Evolutionary conservation across 2,113 vertebrate genomes (phyloP), one percentile per base, ranked within the genome.

Genomic region (Megaceryle maxima): DNA sequence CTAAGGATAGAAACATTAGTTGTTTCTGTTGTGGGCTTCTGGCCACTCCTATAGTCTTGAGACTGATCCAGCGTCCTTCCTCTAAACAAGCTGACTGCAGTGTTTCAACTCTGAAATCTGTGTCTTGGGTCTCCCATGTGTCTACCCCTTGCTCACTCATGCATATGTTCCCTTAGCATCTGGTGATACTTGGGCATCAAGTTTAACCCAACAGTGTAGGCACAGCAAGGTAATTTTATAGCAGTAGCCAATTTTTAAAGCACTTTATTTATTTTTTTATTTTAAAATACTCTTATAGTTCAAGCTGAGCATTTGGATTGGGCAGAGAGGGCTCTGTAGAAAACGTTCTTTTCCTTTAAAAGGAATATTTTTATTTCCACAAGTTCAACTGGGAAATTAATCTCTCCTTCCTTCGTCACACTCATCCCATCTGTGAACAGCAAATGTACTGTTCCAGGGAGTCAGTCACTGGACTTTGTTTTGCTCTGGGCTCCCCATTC

Each of bases 341-440:
- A 94, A 86, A 16, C 29, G 51, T 80, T 33, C 19, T 90, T 15
- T 81, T 77, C 13, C 70, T 92, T 83, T 92, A 16, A 88, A 77
- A 92, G 16, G 21, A 66, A 62, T 50, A 14, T 68, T 43, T 77
- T 17, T 76, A 26, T 84, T 91, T 81, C 60, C 26, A 28, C 31
- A 46, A 91, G 64, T 95, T 92, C 73, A 87, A 39, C 50, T 90
- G 64, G 35, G n/a, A 83, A 94, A 83, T 87, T 92, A 46, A 59
- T 1, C n/a, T 83, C 11, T 83, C 10, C 84, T 48, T 41, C 35
- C 43, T 59, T 56, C 87, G 63, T 85, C 88, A 88, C 53, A 93
- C 90, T 83, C 73, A 51, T 73, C 55, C 88, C 83, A 92, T 97
- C 88, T 95, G 85, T 88, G 68, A 76, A 31, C 69, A 57, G 87